phyloP scores from a whole-genome alignment of 1,140 invertebrate species.

The Drosophila nebulosa region DNA sequence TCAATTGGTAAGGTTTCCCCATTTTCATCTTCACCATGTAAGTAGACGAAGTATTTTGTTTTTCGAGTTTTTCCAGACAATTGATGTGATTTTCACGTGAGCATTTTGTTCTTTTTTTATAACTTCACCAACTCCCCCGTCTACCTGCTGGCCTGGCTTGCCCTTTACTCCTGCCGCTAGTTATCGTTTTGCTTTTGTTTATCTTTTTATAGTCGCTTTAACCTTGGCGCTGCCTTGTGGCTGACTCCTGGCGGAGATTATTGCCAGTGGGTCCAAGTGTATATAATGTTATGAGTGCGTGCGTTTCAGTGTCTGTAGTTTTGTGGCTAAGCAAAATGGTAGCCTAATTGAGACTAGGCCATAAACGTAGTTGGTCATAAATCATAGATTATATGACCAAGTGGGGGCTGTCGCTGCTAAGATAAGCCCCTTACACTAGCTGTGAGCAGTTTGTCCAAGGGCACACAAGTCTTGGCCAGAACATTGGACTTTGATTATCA shows the following conservation, averaged over 20 bases:
- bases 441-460: too few relatives aligned
- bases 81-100: slow-evolving; percentile 80
- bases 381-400: slow-evolving; percentile 60
- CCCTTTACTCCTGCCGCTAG: slow-evolving; percentile 6
- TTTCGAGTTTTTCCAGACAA: slow-evolving; percentile 67
- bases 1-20: slow-evolving; percentile 57
- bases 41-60: slow-evolving; percentile 14
- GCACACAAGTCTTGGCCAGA: too few relatives aligned
- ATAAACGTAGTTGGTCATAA: slow-evolving; percentile 64
- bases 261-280: slow-evolving; percentile 33
- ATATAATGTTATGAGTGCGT: slow-evolving; percentile 67
- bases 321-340: slow-evolving; percentile 67
- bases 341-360: slow-evolving; percentile 68
- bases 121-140: neutral
- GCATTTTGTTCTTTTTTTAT: slow-evolving; percentile 43
- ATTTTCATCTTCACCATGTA: slow-evolving; percentile 3
- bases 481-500: too few relatives aligned
- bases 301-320: slow-evolving; percentile 48
- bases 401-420: neutral
- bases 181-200: slow-evolving; percentile 56
- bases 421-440: too few relatives aligned
- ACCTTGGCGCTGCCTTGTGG: slow-evolving; percentile 52
- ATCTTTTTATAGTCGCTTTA: slow-evolving; percentile 71
- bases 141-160: too few relatives aligned
- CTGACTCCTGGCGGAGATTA: slow-evolving; percentile 51